Percentiles rank a stretch among this genome's conserved stretches.
Conservation (phyloP, 2,888 invertebrate species). For the Glaucopsyche alexis region DNA sequence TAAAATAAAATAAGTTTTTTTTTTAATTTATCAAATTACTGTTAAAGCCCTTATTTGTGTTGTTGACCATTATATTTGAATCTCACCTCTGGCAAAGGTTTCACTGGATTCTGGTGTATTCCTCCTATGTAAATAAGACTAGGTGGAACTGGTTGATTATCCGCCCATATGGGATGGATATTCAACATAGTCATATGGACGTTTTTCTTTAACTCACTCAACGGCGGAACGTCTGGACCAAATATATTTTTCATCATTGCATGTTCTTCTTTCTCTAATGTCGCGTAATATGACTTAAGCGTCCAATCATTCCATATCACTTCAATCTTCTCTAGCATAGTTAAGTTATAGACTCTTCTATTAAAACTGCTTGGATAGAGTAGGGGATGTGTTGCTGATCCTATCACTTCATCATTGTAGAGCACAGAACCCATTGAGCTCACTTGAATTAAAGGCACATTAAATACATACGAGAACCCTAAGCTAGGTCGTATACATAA, state of each 20-base stretch:
- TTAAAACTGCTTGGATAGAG: slow-evolving; percentile 36
- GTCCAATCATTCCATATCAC: slow-evolving; percentile 32
- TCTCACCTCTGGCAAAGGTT: slow-evolving; percentile 53
- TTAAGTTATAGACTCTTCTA: slow-evolving; percentile 38
- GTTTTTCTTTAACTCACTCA: slow-evolving; percentile 46
- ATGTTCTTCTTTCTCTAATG: slow-evolving; percentile 33
- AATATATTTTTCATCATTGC: slow-evolving; percentile 34
- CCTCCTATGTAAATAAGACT: slow-evolving; percentile 62
- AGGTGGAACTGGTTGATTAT: slow-evolving; percentile 57
- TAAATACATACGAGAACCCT: slow-evolving; percentile 37
- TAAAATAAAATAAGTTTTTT: neutral
- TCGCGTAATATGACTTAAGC: slow-evolving; percentile 22
- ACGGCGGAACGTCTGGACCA: slow-evolving; percentile 35
- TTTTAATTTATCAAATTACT: neutral
- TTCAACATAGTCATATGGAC: slow-evolving; percentile 58
- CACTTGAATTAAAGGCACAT: slow-evolving; percentile 39
- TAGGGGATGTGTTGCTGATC: slow-evolving; percentile 38
- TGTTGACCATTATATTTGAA: slow-evolving; percentile 34
- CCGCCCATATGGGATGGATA: slow-evolving; percentile 53
- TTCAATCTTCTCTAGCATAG: slow-evolving; percentile 40
- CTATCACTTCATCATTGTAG: slow-evolving; percentile 35
- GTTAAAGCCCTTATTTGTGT: slow-evolving; percentile 34
- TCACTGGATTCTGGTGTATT: slow-evolving; percentile 53
- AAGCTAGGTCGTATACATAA: slow-evolving; percentile 32
- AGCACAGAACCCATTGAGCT: slow-evolving; percentile 38